These are phyloP conservation scores for Prorops nasuta DNA, from an alignment of 1,140 invertebrate species.

Conservation along the genomic window DNA sequence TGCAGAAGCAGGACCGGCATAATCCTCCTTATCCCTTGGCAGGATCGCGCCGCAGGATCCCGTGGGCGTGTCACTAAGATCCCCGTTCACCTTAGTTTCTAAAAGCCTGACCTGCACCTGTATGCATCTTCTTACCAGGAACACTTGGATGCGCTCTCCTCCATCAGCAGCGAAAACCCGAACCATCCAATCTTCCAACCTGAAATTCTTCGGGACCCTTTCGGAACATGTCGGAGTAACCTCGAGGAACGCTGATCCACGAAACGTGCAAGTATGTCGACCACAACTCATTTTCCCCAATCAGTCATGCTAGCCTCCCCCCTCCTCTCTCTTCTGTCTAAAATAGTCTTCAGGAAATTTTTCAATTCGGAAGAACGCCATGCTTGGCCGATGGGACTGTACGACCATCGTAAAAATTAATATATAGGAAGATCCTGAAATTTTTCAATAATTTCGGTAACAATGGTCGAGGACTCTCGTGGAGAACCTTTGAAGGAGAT, in stretches of 20 bases:
- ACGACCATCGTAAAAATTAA: not conserved
- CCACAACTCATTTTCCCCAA: not conserved
- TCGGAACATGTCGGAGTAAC: not conserved
- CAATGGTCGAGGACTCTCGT: too few species aligned
- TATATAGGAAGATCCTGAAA: not conserved
- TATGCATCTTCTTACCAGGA: not conserved
- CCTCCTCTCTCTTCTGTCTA: too few species aligned
- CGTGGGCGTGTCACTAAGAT: slow-evolving; percentile 8
- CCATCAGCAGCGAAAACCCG: slow-evolving; percentile 19
- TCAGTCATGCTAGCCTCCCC: not conserved
- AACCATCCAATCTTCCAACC: too few species aligned
- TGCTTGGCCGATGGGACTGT: not conserved
- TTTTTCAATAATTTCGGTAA: not conserved
- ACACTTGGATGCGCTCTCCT: slow-evolving; percentile 8
- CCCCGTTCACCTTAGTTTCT: not conserved
- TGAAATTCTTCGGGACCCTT: not conserved
- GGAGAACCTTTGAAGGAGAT: too few species aligned
- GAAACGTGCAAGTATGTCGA: slow-evolving; percentile 1
- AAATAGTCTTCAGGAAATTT: not conserved
- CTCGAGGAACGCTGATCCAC: slow-evolving; percentile 3
- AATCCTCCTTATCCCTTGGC: slow-evolving; percentile 16
- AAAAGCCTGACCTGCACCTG: not conserved
- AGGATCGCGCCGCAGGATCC: slow-evolving; percentile 12
- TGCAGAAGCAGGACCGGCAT: not conserved
- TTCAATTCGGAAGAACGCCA: not conserved